These are phyloP conservation scores for Apodemia zela DNA, from an alignment of 2,888 invertebrate species.

Conservation along the genomic window DNA sequence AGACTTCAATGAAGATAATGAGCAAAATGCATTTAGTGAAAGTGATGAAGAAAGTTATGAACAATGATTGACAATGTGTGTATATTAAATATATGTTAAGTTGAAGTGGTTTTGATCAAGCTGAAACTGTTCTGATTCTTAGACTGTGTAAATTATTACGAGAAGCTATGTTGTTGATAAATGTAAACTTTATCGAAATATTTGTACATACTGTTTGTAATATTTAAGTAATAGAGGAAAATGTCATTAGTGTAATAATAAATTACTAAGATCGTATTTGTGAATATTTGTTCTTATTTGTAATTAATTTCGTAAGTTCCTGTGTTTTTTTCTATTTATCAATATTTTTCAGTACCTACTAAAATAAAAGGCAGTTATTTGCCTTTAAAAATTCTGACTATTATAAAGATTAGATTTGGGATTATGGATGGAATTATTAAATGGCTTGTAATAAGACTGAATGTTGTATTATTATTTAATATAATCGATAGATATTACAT, in stretches of 20 bases:
- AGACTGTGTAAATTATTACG: constrained; percentile 4
- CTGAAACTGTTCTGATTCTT: background rate
- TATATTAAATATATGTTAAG: background rate
- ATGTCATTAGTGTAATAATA: constrained; percentile 19
- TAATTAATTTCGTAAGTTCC: background rate
- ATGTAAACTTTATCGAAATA: constrained; percentile 14
- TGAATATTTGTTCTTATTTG: constrained; percentile 21
- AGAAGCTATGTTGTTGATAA: constrained; percentile 11
- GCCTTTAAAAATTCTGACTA: constrained; percentile 13
- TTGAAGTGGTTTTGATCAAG: constrained; percentile 3
- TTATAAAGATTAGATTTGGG: constrained; percentile 23
- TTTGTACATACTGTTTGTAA: constrained; percentile 27
- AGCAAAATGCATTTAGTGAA: constrained; percentile 42
- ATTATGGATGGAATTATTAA: constrained; percentile 26
- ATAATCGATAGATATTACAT: constrained; percentile 53
- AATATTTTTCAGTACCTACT: constrained; percentile 3
- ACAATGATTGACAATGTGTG: constrained; percentile 25
- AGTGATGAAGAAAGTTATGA: constrained; percentile 41
- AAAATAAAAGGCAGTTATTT: background rate
- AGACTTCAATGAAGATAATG: constrained; percentile 49
- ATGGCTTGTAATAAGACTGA: constrained; percentile 29
- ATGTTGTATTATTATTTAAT: constrained; percentile 32
- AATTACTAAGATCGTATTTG: constrained; percentile 17
- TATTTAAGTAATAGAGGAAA: constrained; percentile 14
- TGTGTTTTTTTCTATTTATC: constrained; percentile 12